These are phyloP conservation scores for Mus caroli DNA, from an alignment of 2,797 vertebrate species.

Conservation along the genomic window DNA sequence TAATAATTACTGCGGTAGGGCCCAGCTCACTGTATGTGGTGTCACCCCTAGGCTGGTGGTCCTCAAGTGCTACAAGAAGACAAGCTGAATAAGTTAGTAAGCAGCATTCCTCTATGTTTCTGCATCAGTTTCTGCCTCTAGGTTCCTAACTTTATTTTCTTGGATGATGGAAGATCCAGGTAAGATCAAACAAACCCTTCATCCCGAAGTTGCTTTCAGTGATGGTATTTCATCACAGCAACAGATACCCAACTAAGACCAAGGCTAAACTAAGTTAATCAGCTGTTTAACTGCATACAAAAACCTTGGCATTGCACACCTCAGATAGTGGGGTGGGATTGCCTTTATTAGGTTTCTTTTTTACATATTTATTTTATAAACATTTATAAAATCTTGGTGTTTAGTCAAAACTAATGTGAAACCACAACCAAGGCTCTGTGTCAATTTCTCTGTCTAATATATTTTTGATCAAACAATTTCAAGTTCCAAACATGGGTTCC, in stretches of 20 bases:
- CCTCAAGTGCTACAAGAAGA: not conserved
- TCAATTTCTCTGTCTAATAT: not conserved
- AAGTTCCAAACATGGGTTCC: not conserved
- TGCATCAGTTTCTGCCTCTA: not conserved
- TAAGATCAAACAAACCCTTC: not conserved
- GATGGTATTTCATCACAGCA: not conserved
- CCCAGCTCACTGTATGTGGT: not conserved
- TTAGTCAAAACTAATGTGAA: not conserved
- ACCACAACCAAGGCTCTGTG: not conserved
- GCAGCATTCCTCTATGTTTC: not conserved
- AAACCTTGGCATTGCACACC: fast-evolving
- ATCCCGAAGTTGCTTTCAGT: not conserved
- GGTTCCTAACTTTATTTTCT: not conserved
- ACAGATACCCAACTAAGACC: not conserved
- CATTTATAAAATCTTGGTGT: not conserved
- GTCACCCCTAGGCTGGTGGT: not conserved
- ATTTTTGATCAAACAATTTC: not conserved
- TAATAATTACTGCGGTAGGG: not conserved
- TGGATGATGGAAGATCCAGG: not conserved
- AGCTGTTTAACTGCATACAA: fast-evolving
- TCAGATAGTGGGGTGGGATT: not conserved
- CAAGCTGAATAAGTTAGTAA: not conserved
- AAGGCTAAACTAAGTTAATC: not conserved
- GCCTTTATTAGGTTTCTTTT: not conserved
- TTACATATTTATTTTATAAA: not conserved